Evolutionary conservation across 2,888 invertebrate genomes (phyloP).

Genomic region (Cosmia trapezina): DNA sequence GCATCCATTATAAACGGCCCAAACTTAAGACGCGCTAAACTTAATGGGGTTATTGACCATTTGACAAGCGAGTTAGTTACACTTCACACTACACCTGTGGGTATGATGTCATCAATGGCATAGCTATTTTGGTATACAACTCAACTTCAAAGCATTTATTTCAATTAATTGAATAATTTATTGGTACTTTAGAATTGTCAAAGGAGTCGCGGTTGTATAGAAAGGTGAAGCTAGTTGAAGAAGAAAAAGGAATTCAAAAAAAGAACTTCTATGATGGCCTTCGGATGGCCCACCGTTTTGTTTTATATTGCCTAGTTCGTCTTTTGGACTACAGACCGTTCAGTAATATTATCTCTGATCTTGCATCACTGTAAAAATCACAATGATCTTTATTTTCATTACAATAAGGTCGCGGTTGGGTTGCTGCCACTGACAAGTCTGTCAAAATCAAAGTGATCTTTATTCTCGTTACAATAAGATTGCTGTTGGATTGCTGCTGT

Average conservation of each 20-base stretch:
- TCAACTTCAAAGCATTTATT: background rate
- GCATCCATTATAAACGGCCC: conserved; percentile 22
- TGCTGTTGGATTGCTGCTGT: too few relatives aligned
- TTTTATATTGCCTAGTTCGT: background rate
- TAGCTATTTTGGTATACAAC: conserved; percentile 12
- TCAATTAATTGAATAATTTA: background rate
- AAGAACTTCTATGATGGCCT: background rate
- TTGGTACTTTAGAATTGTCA: background rate
- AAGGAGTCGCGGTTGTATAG: background rate
- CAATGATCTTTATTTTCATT: too few relatives aligned
- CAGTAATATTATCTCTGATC: too few relatives aligned
- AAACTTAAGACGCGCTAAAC: conserved; percentile 40
- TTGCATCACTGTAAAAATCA: too few relatives aligned
- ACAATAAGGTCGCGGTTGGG: too few relatives aligned
- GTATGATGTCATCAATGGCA: conserved; percentile 37
- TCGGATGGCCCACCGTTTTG: too few relatives aligned
- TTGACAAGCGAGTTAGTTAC: conserved; percentile 38
- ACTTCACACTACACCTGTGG: conserved; percentile 28
- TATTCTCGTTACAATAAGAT: too few relatives aligned
- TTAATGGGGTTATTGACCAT: conserved; percentile 48
- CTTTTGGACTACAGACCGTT: background rate
- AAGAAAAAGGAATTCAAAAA: conserved; percentile 8
- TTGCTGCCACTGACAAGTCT: too few relatives aligned
- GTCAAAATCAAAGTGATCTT: too few relatives aligned
- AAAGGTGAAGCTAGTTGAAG: background rate